Evolutionary conservation across 2,797 vertebrate species (phyloP).

Genomic region (Anguilla megastoma): DNA sequence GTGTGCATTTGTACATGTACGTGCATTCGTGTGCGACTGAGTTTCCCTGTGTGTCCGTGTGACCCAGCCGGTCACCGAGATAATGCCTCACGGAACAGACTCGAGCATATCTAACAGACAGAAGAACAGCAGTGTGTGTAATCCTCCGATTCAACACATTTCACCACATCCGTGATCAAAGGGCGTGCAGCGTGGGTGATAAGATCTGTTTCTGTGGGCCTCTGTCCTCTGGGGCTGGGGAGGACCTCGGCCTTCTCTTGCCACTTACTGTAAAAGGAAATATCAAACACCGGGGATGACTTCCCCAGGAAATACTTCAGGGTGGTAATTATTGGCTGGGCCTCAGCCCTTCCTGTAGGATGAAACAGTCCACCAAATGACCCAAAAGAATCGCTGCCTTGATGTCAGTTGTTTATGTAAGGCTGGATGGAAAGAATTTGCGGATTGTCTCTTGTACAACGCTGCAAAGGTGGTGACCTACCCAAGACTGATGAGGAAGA

Average conservation of each 20-base stretch:
- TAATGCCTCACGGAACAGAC: background rate
- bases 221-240: slow-evolving; percentile 55
- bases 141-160: slow-evolving; percentile 49
- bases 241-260: slow-evolving; percentile 33
- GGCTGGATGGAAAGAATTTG: slow-evolving; percentile 32
- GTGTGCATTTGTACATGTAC: background rate
- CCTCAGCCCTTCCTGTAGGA: slow-evolving; percentile 57
- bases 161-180: slow-evolving; percentile 61
- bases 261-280: slow-evolving; percentile 56
- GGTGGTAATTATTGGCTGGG: slow-evolving; percentile 56
- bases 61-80: background rate
- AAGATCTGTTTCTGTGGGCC: slow-evolving; percentile 62
- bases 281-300: slow-evolving; percentile 54
- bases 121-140: background rate
- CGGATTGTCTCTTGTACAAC: slow-evolving; percentile 4
- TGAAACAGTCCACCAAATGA: slow-evolving; percentile 50
- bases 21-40: background rate
- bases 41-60: background rate
- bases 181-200: slow-evolving; percentile 39
- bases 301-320: slow-evolving; percentile 55
- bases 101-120: background rate
- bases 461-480: background rate
- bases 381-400: slow-evolving; percentile 48
- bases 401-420: slow-evolving; percentile 55
- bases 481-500: background rate